Evolutionary conservation across 2,888 invertebrate species (phyloP).

Genomic region (Noctua pronuba): DNA sequence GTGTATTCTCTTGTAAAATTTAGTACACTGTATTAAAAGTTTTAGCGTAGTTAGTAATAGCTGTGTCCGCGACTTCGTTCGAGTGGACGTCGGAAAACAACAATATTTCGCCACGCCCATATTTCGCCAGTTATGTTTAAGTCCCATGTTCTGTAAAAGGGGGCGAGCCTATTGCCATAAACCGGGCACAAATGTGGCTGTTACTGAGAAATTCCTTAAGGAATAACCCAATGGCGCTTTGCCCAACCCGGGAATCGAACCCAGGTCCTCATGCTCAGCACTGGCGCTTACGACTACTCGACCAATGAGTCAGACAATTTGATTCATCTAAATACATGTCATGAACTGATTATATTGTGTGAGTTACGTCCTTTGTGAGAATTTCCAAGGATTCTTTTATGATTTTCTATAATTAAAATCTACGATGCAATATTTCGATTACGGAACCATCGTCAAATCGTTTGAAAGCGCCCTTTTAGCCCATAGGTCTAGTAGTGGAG

Average conservation of each 20-base stretch:
- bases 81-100: background rate
- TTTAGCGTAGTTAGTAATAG: background rate
- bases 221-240: background rate
- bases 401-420: background rate
- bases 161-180: background rate
- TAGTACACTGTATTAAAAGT: background rate
- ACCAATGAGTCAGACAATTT: no score
- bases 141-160: background rate
- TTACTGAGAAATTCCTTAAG: no score
- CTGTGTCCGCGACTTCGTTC: background rate
- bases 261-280: background rate
- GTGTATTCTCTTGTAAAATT: background rate
- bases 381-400: background rate
- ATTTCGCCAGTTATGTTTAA: background rate
- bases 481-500: constrained; percentile 54
- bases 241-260: background rate
- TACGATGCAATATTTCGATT: background rate
- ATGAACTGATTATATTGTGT: background rate
- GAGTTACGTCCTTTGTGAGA: background rate
- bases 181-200: background rate
- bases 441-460: background rate
- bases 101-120: background rate
- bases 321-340: background rate
- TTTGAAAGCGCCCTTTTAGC: constrained; percentile 62
- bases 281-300: background rate